Evolutionary conservation across 35 echinoderm and acorn worm species (phyloP).

Genomic region (Anneissia japonica): DNA sequence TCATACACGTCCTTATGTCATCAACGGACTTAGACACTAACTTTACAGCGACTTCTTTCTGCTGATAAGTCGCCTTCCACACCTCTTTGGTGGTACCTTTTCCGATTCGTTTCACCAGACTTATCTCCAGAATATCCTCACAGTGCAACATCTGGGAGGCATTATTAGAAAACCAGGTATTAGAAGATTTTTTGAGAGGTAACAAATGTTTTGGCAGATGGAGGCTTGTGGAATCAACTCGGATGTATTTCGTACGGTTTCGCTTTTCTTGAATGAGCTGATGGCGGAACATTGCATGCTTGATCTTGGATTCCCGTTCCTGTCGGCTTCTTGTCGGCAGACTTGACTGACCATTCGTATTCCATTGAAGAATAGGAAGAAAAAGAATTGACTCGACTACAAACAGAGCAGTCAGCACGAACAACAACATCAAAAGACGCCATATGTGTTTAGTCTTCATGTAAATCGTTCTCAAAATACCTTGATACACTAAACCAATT

Average conservation of each 20-base stretch:
- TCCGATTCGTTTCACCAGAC: slow-evolving; percentile 10
- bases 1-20: slow-evolving; percentile 63
- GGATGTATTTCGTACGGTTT: background rate
- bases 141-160: background rate
- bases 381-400: background rate
- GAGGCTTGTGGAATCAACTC: background rate
- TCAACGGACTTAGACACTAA: slow-evolving; percentile 64
- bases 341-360: background rate
- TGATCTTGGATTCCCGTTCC: background rate
- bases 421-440: background rate
- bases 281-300: background rate
- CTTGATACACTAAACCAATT: no score
- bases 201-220: background rate
- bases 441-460: background rate
- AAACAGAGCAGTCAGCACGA: background rate
- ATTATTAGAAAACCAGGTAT: background rate
- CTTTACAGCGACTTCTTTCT: slow-evolving; percentile 64
- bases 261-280: background rate
- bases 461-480: no score
- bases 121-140: background rate
- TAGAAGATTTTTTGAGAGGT: background rate
- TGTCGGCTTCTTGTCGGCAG: background rate
- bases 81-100: slow-evolving; percentile 87
- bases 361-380: background rate
- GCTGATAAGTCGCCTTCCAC: slow-evolving; percentile 25